phyloP scores from a whole-genome alignment of 2,888 invertebrate genomes.

The Hemistola chrysoprasaria region DNA sequence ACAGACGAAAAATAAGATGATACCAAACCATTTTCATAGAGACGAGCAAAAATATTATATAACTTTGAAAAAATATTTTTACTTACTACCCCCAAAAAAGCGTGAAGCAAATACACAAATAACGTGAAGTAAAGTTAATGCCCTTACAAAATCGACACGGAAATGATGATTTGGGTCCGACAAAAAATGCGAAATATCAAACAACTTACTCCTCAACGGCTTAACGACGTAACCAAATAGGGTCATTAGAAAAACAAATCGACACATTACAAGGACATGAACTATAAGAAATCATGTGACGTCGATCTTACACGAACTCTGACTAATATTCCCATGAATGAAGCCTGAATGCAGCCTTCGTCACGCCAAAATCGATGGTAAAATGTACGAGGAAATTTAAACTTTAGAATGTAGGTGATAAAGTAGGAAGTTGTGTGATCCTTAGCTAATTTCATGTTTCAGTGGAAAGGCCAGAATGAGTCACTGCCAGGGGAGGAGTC shows the following conservation, averaged over 20 bases:
- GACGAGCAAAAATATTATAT: too few species aligned
- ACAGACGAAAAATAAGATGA: too few species aligned
- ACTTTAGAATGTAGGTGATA: constrained; percentile 1
- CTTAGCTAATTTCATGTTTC: constrained; percentile 11
- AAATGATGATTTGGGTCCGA: too few species aligned
- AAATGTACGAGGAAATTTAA: constrained; percentile 8
- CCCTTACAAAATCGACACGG: too few species aligned
- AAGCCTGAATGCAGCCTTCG: constrained; percentile 9
- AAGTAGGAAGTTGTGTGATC: constrained; percentile 10
- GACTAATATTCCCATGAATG: constrained; percentile 27
- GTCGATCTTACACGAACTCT: constrained; percentile 30
- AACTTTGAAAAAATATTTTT: too few species aligned
- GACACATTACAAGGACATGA: constrained; percentile 43
- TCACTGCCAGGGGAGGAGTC: constrained; percentile 21
- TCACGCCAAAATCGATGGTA: constrained; percentile 33
- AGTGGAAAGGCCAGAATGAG: constrained; percentile 27
- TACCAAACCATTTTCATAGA: too few species aligned
- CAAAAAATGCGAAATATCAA: too few species aligned
- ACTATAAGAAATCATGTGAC: constrained; percentile 19
- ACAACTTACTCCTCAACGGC: constrained; percentile 29
- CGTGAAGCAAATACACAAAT: too few species aligned
- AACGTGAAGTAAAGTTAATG: too few species aligned
- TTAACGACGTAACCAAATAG: constrained; percentile 33
- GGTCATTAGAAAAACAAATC: constrained; percentile 32
- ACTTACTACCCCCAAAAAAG: too few species aligned